These are phyloP conservation scores for Linurgus olivaceus DNA, from an alignment of 2,797 vertebrate species.

Conservation along the genomic window DNA sequence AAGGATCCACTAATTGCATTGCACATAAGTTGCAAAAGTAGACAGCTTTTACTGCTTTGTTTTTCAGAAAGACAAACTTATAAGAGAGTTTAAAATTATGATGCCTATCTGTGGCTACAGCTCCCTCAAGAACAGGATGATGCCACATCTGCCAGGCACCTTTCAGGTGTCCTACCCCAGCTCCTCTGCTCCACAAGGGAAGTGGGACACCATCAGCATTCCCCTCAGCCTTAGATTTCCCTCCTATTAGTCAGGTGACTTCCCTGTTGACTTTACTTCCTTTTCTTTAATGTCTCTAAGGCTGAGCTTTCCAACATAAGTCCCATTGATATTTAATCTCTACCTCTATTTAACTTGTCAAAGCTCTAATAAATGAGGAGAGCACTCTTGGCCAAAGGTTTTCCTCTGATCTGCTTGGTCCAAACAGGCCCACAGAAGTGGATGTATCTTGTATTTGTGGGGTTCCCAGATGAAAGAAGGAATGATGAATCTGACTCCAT, in stretches of 20 bases:
- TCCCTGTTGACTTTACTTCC: conserved; percentile 41
- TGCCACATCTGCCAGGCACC: not conserved
- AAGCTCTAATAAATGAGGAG: conserved; percentile 45
- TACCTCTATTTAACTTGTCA: conserved; percentile 61
- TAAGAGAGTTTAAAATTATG: not conserved
- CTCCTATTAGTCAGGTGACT: conserved; percentile 10
- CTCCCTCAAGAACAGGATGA: not conserved
- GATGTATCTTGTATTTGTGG: not conserved
- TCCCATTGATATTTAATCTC: conserved; percentile 62
- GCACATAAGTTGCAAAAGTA: not conserved
- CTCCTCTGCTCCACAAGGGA: not conserved
- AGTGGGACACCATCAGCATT: not conserved
- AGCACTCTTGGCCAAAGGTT: not conserved
- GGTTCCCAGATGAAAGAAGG: not conserved
- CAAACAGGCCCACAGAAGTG: not conserved
- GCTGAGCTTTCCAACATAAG: conserved; percentile 50
- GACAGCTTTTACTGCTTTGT: not conserved
- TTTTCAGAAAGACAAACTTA: not conserved
- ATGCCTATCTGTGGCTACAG: not conserved
- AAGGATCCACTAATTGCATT: not conserved
- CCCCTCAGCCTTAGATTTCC: not conserved
- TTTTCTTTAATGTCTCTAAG: conserved; percentile 43
- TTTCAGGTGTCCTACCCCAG: not conserved
- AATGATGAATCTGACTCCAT: not conserved
- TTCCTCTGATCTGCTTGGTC: conserved; percentile 8